Evolutionary conservation across 1,140 invertebrate species (phyloP), one percentile per base, ranked within the genome.

Genomic region (Agrypnia vestita): DNA sequence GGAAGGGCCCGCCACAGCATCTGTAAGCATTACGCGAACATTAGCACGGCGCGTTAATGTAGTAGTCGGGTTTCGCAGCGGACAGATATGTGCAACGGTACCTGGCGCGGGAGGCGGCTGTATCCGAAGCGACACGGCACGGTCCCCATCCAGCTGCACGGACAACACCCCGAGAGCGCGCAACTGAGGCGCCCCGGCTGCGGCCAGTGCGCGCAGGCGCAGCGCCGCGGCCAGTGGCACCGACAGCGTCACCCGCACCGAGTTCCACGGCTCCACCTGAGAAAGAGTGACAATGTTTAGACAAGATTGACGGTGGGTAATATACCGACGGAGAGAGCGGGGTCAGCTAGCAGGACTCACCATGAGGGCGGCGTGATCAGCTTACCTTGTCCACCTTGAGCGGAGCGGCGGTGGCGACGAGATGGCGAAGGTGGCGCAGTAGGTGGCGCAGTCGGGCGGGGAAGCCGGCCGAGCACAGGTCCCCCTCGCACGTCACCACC

Each of bases 191-290:
- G 96, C 96, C 83, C 97, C 96, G 87, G 96, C 94, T 86, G 96
- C 94, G 79, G 97, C 97, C 85, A 99, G 90, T 86, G 96, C 95
- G 85, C 96, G 92, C 85, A 99, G 91, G 84, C 96, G 93, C 84
- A 94, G 89, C 84, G 97, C 97, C 86, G 97, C 97, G 89, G 98
- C 97, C 86, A 95, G 93, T 83, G 97, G 97, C 90, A 99, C 96
- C 85, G 96, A 97, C 91, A 99, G 95, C 88, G 97, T 98, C 86
- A 99, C 97, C 89, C 96, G 94, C 84, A 99, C 97, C 85, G 96
- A 97, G 91, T 98, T 98, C 97, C 97, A 98, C 92, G 97, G 97
- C 92, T 99, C 97, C 90, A 98, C 95, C 92, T 98, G 85, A 1
- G 6, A 35, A 6, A 35, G 6, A 3, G 6, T 6, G 1, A 35